These are phyloP conservation scores for Odontothrips loti DNA, from an alignment of 2,888 invertebrate species.

Conservation along the genomic window DNA sequence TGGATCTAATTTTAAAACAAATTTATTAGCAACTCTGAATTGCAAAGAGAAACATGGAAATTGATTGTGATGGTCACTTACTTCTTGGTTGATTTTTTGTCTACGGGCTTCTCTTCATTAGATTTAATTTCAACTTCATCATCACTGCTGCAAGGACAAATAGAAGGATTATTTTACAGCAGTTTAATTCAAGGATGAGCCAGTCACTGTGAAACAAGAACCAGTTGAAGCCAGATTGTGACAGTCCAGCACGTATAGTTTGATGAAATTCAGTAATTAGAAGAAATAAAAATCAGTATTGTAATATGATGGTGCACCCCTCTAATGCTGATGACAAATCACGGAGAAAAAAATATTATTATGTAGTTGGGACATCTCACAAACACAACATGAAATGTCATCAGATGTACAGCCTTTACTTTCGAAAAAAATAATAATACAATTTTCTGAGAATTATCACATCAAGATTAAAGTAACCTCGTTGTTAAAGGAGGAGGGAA, in stretches of 20 bases:
- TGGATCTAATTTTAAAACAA: not conserved
- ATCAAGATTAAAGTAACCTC: too few relatives aligned
- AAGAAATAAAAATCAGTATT: too few relatives aligned
- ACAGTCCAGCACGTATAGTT: too few relatives aligned
- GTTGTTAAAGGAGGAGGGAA: too few relatives aligned
- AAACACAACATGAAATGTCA: not conserved
- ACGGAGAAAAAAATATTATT: too few relatives aligned
- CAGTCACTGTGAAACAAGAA: too few relatives aligned
- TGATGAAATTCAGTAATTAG: too few relatives aligned
- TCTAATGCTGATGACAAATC: too few relatives aligned
- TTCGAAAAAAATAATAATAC: too few relatives aligned
- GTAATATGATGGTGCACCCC: too few relatives aligned
- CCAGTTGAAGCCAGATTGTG: not conserved
- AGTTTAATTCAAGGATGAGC: too few relatives aligned
- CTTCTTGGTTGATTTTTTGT: conserved; percentile 30
- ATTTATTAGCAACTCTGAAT: not conserved
- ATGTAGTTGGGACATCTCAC: not conserved
- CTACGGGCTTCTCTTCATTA: conserved; percentile 34
- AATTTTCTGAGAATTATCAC: too few relatives aligned
- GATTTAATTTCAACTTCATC: conserved; percentile 35
- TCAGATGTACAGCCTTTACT: not conserved
- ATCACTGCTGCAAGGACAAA: conserved; percentile 34
- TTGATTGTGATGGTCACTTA: conserved; percentile 1
- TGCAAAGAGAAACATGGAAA: not conserved
- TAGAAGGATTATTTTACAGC: not conserved